Base-by-base conservation (phyloP, 2,888 invertebrate genomes). In the Poecilobothrus nobilitatus region DNA sequence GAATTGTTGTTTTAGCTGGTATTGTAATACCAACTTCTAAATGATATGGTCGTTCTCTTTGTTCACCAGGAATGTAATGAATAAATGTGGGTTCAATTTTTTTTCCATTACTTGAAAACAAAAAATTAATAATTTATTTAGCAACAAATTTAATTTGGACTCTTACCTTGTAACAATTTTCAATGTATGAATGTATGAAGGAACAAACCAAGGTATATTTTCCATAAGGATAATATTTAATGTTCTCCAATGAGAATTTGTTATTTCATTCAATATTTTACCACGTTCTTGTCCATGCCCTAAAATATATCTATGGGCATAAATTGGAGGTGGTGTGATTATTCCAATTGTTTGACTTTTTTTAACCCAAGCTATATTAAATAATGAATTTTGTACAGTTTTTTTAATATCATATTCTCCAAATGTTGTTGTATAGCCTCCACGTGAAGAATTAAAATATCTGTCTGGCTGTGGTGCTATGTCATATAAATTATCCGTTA, bases 241-340 rank as follows among this genome's bases (percentile, higher is more conserved):
- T 1, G 87, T 77, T 68, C 85, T 84, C 87, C 89, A 91, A 75
- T 92, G 89, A 73, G 89, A 91, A 77, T 96, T 96, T 70, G 88
- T 88, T 67, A 96, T 83, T 79, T 92, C 90, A 27, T 92, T 92
- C 0, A 92, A 90, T 74, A 97, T 89, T 67, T 94, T 93, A 15
- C 97, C 97, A 76, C 88, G 87, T 80, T 95, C 94, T 82, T 95
- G 92, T 0, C 97, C 97, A 83, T 92, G 93, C 4, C 95, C 96
- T 21, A 90, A 84, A n/a, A 93, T 84, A 78, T 91, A 92, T 74
- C 92, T 88, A 77, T 90, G 92, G 12, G 91, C 92, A 77, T 88
- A 86, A 2, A 92, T 75, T 8, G 91, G 84, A 0, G 95, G 92
- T 66, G 88, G 86, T 68, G 86, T 84, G 67, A 84, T 84, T 0